A percentile compares a stretch with the other conserved stretches of the same genome.
Evolutionary conservation across 1,140 invertebrate genomes (phyloP).

Genomic region (Trachymyrmex cornetzi): DNA sequence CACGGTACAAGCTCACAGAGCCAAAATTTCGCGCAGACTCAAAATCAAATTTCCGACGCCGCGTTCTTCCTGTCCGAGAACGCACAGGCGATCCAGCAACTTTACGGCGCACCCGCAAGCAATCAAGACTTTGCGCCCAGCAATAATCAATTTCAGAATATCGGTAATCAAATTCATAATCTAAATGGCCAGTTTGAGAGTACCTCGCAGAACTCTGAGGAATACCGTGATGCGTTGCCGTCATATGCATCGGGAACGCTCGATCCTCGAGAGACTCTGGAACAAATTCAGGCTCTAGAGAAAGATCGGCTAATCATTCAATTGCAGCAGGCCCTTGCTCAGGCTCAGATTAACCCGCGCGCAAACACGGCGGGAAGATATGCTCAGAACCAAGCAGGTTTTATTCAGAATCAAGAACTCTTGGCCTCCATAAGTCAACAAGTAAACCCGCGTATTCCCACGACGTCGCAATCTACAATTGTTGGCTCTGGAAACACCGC

Average conservation of each 20-base stretch:
- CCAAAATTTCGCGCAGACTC: conserved; percentile 71
- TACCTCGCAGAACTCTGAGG: conserved; percentile 52
- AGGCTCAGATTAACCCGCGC: conserved; percentile 69
- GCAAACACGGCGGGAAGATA: conserved; percentile 71
- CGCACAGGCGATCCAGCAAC: conserved; percentile 82
- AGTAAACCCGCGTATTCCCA: conserved; percentile 55
- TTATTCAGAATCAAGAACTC: conserved; percentile 72
- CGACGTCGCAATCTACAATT: conserved; percentile 29
- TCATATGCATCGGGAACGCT: conserved; percentile 82
- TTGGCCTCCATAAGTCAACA: conserved; percentile 69
- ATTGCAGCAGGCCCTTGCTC: conserved; percentile 79
- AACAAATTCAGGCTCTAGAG: conserved; percentile 81
- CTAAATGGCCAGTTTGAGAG: conserved; percentile 64
- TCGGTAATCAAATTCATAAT: conserved; percentile 70
- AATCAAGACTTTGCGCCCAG: conserved; percentile 81
- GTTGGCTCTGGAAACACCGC: conserved; percentile 49
- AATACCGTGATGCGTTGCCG: conserved; percentile 73
- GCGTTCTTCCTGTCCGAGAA: conserved; percentile 82
- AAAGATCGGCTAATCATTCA: conserved; percentile 82
- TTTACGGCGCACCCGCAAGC: conserved; percentile 80
- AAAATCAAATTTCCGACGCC: conserved; percentile 82
- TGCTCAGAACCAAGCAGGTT: conserved; percentile 75
- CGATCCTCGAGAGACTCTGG: conserved; percentile 76
- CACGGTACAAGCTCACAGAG: conserved; percentile 50
- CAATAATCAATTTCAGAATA: conserved; percentile 69